Conservation (phyloP, 2,888 invertebrate species). For the Creontiades dilutus region DNA sequence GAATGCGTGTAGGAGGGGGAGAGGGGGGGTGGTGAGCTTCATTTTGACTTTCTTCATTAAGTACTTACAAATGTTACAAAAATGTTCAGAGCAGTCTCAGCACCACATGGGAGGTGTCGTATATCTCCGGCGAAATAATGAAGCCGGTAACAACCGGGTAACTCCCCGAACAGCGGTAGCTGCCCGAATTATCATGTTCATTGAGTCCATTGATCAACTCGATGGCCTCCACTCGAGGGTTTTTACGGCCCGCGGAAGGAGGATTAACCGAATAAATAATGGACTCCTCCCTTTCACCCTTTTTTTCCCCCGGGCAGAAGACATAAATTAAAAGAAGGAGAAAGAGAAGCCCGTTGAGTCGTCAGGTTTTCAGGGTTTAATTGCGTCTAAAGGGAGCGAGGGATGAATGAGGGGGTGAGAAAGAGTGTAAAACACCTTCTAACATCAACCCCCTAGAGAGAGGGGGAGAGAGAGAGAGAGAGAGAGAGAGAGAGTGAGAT, state of each 20-base stretch:
- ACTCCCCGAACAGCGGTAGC: background rate
- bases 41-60: too few species aligned
- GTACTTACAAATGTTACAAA: too few species aligned
- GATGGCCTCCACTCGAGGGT: background rate
- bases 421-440: constrained; percentile 4
- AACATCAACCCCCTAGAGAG: background rate
- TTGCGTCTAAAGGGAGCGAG: background rate
- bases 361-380: constrained; percentile 22
- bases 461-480: background rate
- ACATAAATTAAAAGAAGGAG: constrained; percentile 7
- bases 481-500: too few species aligned
- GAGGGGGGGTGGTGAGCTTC: too few species aligned
- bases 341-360: constrained; percentile 7
- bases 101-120: too few species aligned
- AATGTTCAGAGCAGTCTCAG: too few species aligned
- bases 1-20: too few species aligned
- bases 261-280: constrained; percentile 20
- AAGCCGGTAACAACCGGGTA: constrained; percentile 8
- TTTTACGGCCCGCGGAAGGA: constrained; percentile 20
- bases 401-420: background rate
- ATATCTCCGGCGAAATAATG: background rate
- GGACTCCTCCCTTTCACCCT: background rate
- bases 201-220: constrained; percentile 30
- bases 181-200: constrained; percentile 17
- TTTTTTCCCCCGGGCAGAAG: background rate